Base-by-base conservation (phyloP, 2,113 vertebrate genomes). In the Dipodomys spectabilis region DNA sequence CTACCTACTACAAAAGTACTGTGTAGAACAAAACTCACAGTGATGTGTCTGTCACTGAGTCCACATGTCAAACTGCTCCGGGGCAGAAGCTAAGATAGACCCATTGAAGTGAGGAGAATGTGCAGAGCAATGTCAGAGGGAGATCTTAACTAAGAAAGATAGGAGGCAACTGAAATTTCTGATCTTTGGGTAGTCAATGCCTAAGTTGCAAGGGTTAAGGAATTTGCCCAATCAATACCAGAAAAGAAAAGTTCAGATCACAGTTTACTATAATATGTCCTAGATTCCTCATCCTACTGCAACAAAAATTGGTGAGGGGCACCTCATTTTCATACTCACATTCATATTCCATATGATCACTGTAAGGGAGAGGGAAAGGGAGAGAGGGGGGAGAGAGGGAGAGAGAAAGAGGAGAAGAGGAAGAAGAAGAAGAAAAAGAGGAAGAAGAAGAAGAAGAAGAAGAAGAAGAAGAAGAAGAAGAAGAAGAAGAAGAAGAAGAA, bases 41-140 rank as follows among this genome's bases (percentile, higher is more conserved):
- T 16, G 9, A 8, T 60, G 20, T 5, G 5, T 39, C 35, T 62
- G 4, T 62, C 2, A 7, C 4, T 1, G 7, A 1, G 6, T 39
- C 30, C 49, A 7, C 23, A 30, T 45, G 3, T 23, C 57, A 88
- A 85, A 44, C 0, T 25, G 15, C 45, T n/a, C 23, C 53, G 60
- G 69, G 57, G 6, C 32, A 77, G 78, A 86, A 67, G 74, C 28
- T 32, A 77, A 28, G 6, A 8, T 74, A 32, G 23, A 60, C 32
- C 30, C 5, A 49, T 78, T n/a, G 11, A 35, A 22, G 30, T 28
- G 30, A 69, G 35, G 44, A 1, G 6, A 1, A 53, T 25, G 7
- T 18, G 7, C 71, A 53, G n/a, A 57, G 25, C 13, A 69, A 27
- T 32, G 3, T 64, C 32, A 4, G 11, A 53, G 6, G 12, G 3